Base-by-base conservation (phyloP, 2,888 invertebrate species). In the Polymixis flavicincta region DNA sequence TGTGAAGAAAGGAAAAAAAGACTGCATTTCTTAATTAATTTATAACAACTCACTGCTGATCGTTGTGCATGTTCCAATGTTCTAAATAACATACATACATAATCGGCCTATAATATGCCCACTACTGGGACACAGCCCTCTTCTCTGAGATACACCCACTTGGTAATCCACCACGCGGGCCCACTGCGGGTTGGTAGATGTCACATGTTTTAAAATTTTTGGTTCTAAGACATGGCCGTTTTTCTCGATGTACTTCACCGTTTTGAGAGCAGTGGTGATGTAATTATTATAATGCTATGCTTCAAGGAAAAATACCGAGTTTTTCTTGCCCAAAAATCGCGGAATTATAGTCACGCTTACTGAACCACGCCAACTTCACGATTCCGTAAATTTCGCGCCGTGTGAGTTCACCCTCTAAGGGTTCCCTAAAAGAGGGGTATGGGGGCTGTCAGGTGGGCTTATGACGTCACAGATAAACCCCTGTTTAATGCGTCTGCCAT, bases 381-480 rank as follows among this genome's bases (percentile, higher is more conserved):
- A 50, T 64, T 37, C 14, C 5, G 8, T 19, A 0, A 17, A 72
- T 65, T 50, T 75, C 60, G 42, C 55, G 3, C 50, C 52, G 70
- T 76, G 65, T 61, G 70, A 37, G 13, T 22, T 59, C 64, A 57
- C 42, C 61, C 65, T 66, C 45, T 59, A 64, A 81, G 22, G 54
- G 59, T 72, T 63, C 48, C 59, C 72, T 22, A 59, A 76, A 64
- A 71, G 48, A 45, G 76, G 71, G 59, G 65, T 50, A 22, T 61
- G n/a, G 76, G 84, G 80, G 69, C 68, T 71, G 81, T 75, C 87
- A 88, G 90, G 89, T 88, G 83, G 84, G 88, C 84, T 86, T 84
- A 87, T 91, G 91, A 91, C 90, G 91, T 90, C 90, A 90, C 80
- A 76, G 70, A 84, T 84, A 86, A 87, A 82, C 86, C 86, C 85